Conservation (phyloP, 1,140 invertebrate genomes). For the Drosophila gunungcola region DNA sequence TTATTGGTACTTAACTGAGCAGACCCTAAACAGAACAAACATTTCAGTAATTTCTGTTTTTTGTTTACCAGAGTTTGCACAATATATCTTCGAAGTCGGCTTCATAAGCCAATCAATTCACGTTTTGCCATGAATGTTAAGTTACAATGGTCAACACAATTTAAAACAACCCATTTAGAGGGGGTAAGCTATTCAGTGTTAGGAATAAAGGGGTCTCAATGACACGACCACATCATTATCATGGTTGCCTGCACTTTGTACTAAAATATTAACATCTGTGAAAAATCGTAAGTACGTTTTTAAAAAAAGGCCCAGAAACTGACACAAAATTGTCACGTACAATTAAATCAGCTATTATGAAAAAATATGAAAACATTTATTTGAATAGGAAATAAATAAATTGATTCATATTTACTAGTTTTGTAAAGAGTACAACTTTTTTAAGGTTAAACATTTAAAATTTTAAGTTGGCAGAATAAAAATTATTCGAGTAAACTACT, state of each 20-base stretch:
- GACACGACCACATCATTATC: conserved; percentile 26
- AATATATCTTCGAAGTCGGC: conserved; percentile 30
- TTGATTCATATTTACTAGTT: no score
- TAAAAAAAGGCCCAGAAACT: conserved; percentile 19
- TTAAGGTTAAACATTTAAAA: neutral
- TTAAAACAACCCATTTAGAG: conserved; percentile 31
- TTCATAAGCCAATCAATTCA: conserved; percentile 26
- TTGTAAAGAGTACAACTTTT: neutral
- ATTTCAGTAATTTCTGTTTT: conserved; percentile 24
- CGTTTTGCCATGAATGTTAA: conserved; percentile 37
- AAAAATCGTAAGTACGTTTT: conserved; percentile 21
- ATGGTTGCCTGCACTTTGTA: conserved; percentile 24
- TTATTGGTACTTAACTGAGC: conserved; percentile 12
- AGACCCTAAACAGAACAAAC: conserved; percentile 21
- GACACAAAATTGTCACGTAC: conserved; percentile 21
- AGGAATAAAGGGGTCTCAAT: conserved; percentile 37
- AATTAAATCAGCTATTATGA: neutral
- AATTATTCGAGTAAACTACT: neutral
- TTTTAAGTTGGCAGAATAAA: no score
- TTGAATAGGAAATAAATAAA: neutral
- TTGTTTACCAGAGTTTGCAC: conserved; percentile 6
- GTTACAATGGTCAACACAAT: conserved; percentile 42
- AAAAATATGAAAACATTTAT: neutral
- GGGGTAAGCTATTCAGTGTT: conserved; percentile 25
- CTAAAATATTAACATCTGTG: conserved; percentile 11